Conservation (phyloP, 2,113 vertebrate species). For the Meriones unguiculatus region DNA sequence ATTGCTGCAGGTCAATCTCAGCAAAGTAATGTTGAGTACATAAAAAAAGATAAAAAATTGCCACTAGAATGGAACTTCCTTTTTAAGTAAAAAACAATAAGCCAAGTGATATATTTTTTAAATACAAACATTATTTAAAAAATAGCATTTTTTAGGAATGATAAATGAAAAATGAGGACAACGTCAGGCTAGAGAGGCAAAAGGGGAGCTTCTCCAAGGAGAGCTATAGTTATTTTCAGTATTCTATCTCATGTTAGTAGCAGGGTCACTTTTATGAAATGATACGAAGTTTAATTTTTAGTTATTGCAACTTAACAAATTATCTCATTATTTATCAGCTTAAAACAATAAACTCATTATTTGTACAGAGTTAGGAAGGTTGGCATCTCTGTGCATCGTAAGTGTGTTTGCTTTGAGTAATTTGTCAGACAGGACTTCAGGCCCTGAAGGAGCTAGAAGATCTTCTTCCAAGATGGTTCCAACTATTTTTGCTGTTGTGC, state of each 20-base stretch:
- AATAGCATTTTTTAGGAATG: slow-evolving; percentile 11
- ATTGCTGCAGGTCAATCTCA: not conserved
- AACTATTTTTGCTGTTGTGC: not conserved
- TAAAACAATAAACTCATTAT: not conserved
- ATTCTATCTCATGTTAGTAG: not conserved
- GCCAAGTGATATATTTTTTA: slow-evolving; percentile 2
- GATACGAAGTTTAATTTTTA: not conserved
- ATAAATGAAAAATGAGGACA: slow-evolving; percentile 36
- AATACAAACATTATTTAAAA: not conserved
- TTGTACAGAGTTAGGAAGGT: slow-evolving; percentile 13
- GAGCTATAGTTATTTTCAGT: not conserved
- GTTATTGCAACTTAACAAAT: not conserved
- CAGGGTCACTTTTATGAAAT: not conserved
- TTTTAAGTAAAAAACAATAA: slow-evolving; percentile 62
- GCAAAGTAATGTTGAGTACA: slow-evolving; percentile 51
- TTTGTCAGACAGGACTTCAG: not conserved
- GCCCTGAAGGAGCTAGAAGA: not conserved
- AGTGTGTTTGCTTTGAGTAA: not conserved
- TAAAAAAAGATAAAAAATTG: slow-evolving; percentile 23
- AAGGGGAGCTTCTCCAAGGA: not conserved
- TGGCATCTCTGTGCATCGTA: not conserved
- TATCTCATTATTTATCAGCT: not conserved
- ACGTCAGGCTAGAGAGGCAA: not conserved
- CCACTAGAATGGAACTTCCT: not conserved
- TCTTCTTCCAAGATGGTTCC: not conserved